Evolutionary conservation across 1,140 invertebrate species (phyloP).

Genomic region (Scaptomyza pallida): DNA sequence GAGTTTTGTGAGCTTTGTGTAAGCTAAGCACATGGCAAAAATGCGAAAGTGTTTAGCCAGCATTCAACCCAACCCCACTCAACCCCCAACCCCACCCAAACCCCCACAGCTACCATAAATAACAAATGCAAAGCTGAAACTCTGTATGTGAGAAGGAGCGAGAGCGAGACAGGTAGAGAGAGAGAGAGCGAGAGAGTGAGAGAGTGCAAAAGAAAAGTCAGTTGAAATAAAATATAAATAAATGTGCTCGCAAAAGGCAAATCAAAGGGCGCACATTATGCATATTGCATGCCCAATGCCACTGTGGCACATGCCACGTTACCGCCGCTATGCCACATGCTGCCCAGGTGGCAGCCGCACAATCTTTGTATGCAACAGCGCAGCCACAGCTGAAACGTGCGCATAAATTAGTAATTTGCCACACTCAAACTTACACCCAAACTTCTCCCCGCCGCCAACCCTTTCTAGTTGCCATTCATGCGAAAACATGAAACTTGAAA

Average conservation of each 20-base stretch:
- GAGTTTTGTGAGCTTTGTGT: slow-evolving; percentile 39
- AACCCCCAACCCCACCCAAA: background rate
- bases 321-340: background rate
- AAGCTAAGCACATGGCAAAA: slow-evolving; percentile 50
- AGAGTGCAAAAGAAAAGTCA: slow-evolving; percentile 40
- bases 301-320: background rate
- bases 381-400: slow-evolving; percentile 40
- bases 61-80: slow-evolving; percentile 13
- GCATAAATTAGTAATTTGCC: slow-evolving; percentile 50
- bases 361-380: slow-evolving; percentile 48
- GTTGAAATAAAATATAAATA: slow-evolving; percentile 75
- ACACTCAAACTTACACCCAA: background rate
- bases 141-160: slow-evolving; percentile 18
- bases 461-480: background rate
- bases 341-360: slow-evolving; percentile 37
- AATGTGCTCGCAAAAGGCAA: slow-evolving; percentile 71
- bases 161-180: slow-evolving; percentile 18
- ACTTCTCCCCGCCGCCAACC: no score
- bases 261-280: slow-evolving; percentile 78
- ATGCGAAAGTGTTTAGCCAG: slow-evolving; percentile 72
- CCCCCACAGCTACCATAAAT: slow-evolving; percentile 49
- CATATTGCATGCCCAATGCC: slow-evolving; percentile 62
- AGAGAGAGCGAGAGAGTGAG: background rate
- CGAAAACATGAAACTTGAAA: background rate
- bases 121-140: slow-evolving; percentile 57